Evolutionary conservation across 2,113 vertebrate species (phyloP).

Genomic region (Alaudala cheleensis): DNA sequence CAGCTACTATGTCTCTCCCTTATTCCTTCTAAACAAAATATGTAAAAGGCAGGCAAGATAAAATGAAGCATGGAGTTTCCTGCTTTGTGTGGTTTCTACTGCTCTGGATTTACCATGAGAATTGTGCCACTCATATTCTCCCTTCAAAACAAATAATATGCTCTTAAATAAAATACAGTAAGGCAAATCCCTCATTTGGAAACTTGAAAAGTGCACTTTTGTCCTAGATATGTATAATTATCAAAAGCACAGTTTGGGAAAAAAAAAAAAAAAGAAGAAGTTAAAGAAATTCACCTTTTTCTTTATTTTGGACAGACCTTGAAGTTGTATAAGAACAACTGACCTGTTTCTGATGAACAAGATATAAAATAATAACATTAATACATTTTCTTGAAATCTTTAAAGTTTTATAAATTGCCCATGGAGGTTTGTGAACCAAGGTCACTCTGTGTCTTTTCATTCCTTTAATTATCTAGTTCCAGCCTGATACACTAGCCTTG

Average conservation of each 20-base stretch:
- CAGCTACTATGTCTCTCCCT: neutral
- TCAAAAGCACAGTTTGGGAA: neutral
- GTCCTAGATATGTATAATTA: neutral
- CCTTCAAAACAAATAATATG: neutral
- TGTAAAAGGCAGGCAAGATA: neutral
- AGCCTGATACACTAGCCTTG: conserved; percentile 54
- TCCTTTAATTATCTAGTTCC: conserved; percentile 65
- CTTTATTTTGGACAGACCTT: conserved; percentile 4
- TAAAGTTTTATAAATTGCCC: conserved; percentile 55
- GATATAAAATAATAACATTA: conserved; percentile 28
- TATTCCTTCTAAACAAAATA: neutral
- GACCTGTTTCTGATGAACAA: conserved; percentile 15
- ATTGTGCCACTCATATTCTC: neutral
- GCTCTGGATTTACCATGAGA: neutral
- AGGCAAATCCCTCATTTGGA: neutral
- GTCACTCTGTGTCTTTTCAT: conserved; percentile 44
- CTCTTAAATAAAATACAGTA: neutral
- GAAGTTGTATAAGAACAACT: neutral
- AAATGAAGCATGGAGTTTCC: neutral
- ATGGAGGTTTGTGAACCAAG: conserved; percentile 49
- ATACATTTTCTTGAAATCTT: conserved; percentile 12
- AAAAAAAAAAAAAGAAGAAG: neutral
- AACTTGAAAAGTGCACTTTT: neutral
- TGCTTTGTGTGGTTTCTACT: neutral
- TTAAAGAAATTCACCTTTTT: neutral